Evolutionary conservation across 2,797 vertebrate species (phyloP).

Genomic region (Sphaeramia orbicularis): DNA sequence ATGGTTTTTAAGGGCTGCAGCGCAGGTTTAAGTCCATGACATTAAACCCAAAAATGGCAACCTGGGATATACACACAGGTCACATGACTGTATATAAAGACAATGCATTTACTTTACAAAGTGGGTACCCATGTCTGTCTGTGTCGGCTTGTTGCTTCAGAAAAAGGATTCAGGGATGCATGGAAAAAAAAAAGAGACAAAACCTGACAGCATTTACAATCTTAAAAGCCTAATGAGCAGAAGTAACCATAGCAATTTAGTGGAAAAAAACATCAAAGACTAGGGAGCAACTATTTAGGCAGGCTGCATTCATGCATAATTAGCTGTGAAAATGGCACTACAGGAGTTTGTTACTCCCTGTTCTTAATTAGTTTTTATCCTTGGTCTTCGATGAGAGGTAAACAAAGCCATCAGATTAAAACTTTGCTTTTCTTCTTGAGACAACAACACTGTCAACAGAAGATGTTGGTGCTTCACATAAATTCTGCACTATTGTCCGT

Average conservation of each 20-base stretch:
- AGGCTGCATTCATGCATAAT: slow-evolving; percentile 85
- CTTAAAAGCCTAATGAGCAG: slow-evolving; percentile 84
- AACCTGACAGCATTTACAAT: slow-evolving; percentile 78
- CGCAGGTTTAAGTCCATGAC: slow-evolving; percentile 75
- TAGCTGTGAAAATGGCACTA: slow-evolving; percentile 84
- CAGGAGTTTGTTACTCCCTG: slow-evolving; percentile 80
- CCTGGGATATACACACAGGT: slow-evolving; percentile 55
- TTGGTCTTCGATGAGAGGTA: slow-evolving; percentile 80
- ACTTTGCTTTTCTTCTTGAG: slow-evolving; percentile 57
- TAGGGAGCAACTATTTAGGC: slow-evolving; percentile 81
- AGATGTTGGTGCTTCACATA: slow-evolving; percentile 30
- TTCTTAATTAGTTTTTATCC: slow-evolving; percentile 84
- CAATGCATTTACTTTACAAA: slow-evolving; percentile 20
- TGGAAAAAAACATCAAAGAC: slow-evolving; percentile 82
- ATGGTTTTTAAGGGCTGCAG: slow-evolving; percentile 83
- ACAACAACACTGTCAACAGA: slow-evolving; percentile 60
- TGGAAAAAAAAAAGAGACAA: slow-evolving; percentile 38
- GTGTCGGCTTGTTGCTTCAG: slow-evolving; percentile 1
- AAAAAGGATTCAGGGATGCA: slow-evolving; percentile 33
- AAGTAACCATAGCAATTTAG: slow-evolving; percentile 84
- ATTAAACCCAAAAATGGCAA: slow-evolving; percentile 72
- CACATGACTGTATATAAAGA: slow-evolving; percentile 42
- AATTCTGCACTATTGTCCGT: slow-evolving; percentile 47
- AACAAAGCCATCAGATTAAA: slow-evolving; percentile 83
- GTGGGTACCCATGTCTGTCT: slow-evolving; percentile 6